A percentile compares a stretch with the other conserved stretches of the same genome.
Evolutionary conservation across 2,797 vertebrate species (phyloP).

Genomic region (Tauraco hartlaubi): DNA sequence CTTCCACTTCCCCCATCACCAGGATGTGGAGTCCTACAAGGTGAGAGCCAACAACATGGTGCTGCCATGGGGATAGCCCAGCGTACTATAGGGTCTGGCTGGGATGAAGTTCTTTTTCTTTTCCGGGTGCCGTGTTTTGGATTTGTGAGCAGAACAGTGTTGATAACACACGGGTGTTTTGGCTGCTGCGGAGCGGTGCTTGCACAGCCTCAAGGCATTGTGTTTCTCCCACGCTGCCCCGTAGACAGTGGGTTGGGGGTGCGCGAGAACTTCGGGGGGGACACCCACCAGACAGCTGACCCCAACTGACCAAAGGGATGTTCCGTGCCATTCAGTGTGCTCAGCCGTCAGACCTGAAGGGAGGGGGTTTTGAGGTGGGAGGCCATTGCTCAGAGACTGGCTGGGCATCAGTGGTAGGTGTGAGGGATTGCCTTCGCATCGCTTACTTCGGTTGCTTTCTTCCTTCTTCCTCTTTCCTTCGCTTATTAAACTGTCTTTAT

Average conservation of each 20-base stretch:
- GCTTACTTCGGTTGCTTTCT: not conserved
- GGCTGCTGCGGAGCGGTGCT: not conserved
- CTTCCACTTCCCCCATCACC: constrained; percentile 92
- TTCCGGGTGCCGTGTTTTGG: not conserved
- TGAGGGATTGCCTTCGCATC: not conserved
- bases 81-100: not conserved
- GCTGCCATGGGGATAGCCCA: rapidly evolving
- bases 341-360: not conserved
- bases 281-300: not conserved
- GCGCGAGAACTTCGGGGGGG: not conserved
- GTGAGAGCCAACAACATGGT: constrained; percentile 47
- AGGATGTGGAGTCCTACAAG: constrained; percentile 90
- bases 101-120: not conserved
- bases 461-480: not conserved
- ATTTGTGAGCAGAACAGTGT: not conserved
- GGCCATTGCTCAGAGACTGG: not conserved
- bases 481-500: not conserved
- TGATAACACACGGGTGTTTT: rapidly evolving
- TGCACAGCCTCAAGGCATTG: not conserved
- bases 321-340: rapidly evolving
- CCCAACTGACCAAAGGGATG: not conserved
- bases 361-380: not conserved
- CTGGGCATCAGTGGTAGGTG: not conserved
- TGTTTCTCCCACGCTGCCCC: not conserved
- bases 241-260: not conserved